phyloP scores from a whole-genome alignment of 2,888 invertebrate genomes.

The Hetaerina titia region DNA sequence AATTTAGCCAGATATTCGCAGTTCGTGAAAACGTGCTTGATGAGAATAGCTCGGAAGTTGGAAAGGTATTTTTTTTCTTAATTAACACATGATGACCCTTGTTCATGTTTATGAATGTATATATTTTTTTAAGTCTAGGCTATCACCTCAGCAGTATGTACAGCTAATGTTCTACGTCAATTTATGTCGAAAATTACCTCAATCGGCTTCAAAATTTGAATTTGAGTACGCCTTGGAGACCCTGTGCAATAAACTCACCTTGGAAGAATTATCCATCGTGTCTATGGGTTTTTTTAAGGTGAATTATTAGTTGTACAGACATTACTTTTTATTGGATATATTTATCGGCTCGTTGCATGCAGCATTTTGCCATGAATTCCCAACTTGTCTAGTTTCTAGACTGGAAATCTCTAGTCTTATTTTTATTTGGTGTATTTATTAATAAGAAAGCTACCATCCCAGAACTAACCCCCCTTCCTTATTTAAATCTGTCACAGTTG shows the following conservation, averaged over 20 bases:
- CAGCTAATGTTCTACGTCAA: constrained; percentile 85
- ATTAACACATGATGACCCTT: neutral
- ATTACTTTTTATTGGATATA: too few species aligned
- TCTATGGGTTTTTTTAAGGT: constrained; percentile 88
- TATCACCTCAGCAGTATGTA: constrained; percentile 83
- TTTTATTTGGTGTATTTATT: too few species aligned
- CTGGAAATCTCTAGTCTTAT: too few species aligned
- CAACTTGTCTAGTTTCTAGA: too few species aligned
- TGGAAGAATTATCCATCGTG: constrained; percentile 85
- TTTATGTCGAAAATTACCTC: constrained; percentile 78
- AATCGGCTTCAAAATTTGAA: constrained; percentile 82
- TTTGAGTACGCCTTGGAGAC: constrained; percentile 81
- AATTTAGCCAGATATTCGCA: constrained; percentile 80
- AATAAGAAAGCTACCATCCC: too few species aligned
- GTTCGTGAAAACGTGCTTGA: constrained; percentile 80
- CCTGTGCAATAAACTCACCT: constrained; percentile 78
- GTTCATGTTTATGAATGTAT: neutral
- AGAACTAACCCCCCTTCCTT: too few species aligned
- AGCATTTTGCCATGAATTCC: too few species aligned
- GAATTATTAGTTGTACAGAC: neutral
- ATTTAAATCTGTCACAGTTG: too few species aligned
- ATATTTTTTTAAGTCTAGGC: constrained; percentile 74
- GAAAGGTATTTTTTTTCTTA: neutral
- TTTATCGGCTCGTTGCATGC: too few species aligned
- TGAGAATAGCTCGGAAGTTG: constrained; percentile 80